Conservation (phyloP, 2,113 vertebrate genomes). For the Cricetomys ansorgei region DNA sequence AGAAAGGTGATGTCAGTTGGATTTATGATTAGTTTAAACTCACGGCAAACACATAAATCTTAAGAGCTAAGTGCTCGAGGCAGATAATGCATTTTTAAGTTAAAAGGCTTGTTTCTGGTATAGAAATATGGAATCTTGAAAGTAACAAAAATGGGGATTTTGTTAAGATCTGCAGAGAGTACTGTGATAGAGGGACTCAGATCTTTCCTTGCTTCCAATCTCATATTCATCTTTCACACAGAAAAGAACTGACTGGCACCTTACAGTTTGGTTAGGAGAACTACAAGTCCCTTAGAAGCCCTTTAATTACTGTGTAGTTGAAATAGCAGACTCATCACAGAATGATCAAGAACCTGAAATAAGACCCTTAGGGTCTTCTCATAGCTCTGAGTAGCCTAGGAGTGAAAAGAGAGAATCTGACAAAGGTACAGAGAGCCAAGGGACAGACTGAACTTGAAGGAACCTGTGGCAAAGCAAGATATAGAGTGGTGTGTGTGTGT, state of each 20-base stretch:
- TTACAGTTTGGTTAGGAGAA: neutral
- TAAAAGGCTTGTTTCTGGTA: conserved; percentile 26
- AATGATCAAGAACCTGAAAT: neutral
- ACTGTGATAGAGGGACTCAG: neutral
- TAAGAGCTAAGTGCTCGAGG: conserved; percentile 41
- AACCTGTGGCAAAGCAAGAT: neutral
- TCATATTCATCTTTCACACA: neutral
- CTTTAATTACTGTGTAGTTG: neutral
- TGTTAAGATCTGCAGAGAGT: neutral
- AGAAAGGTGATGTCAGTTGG: neutral
- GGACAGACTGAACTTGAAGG: neutral
- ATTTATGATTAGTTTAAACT: conserved; percentile 40
- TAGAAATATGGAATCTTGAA: neutral
- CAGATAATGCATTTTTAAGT: neutral
- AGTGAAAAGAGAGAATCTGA: neutral
- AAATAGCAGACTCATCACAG: neutral
- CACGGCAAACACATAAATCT: neutral
- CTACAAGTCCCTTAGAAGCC: neutral
- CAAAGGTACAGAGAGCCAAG: neutral
- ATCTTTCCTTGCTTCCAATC: neutral
- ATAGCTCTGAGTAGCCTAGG: neutral
- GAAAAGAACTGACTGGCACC: neutral
- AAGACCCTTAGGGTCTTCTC: neutral
- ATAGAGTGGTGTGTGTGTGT: neutral
- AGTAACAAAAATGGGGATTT: neutral